Conservation (phyloP, 2,113 vertebrate species). For the Microcebus murinus region DNA sequence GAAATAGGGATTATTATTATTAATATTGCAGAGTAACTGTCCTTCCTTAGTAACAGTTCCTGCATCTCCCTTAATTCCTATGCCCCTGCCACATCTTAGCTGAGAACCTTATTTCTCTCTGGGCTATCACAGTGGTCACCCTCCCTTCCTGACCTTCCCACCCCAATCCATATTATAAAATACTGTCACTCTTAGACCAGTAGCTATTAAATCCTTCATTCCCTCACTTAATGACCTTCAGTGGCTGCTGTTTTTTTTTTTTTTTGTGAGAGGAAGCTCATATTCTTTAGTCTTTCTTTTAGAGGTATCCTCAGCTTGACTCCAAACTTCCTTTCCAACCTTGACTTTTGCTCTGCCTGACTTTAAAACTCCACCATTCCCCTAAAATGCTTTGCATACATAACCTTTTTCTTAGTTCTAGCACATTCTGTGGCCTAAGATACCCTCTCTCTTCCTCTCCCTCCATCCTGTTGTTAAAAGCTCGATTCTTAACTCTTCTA, state of each 20-base stretch:
- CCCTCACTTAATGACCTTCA: background rate
- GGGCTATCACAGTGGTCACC: background rate
- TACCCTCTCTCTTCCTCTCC: background rate
- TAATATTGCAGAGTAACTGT: background rate
- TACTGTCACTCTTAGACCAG: background rate
- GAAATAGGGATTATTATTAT: background rate
- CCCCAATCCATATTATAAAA: background rate
- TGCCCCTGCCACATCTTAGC: background rate
- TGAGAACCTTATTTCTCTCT: background rate
- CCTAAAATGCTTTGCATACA: background rate
- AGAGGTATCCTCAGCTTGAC: background rate
- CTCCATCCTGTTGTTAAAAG: background rate
- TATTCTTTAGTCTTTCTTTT: background rate
- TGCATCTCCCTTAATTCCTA: background rate
- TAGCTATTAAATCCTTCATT: background rate
- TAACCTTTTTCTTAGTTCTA: conserved; percentile 1
- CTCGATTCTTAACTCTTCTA: background rate
- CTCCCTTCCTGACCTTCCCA: background rate
- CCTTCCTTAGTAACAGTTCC: background rate
- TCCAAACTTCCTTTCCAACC: background rate
- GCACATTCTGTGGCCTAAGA: background rate
- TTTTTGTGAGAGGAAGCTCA: background rate
- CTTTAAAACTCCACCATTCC: background rate
- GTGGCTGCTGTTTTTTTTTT: background rate
- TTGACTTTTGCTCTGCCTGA: background rate